Conservation (phyloP, 2,888 invertebrate genomes). For the Deilephila porcellus region DNA sequence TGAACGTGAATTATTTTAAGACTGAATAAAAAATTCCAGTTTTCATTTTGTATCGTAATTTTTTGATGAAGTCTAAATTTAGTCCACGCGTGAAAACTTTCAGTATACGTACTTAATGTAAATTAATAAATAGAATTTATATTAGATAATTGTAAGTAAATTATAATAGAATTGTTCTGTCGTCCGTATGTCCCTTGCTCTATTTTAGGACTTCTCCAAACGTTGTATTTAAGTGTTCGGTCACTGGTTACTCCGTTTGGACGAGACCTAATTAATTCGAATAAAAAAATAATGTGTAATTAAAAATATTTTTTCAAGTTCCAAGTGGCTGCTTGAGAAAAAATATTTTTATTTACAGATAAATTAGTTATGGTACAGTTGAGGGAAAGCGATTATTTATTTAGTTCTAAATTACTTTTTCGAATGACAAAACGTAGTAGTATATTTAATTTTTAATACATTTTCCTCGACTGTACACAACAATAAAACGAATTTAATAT, state of each 20-base stretch:
- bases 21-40: slow-evolving; percentile 80
- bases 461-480: slow-evolving; percentile 12
- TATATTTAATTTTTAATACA: slow-evolving; percentile 10
- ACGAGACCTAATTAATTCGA: slow-evolving; percentile 55
- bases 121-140: slow-evolving; percentile 82
- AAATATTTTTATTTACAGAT: slow-evolving; percentile 42
- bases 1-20: slow-evolving; percentile 73
- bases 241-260: slow-evolving; percentile 52
- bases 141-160: slow-evolving; percentile 84
- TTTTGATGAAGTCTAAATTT: slow-evolving; percentile 75
- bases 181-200: slow-evolving; percentile 62
- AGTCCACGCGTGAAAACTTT: slow-evolving; percentile 82
- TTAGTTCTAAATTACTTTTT: slow-evolving; percentile 22
- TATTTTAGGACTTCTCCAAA: slow-evolving; percentile 69
- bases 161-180: slow-evolving; percentile 79
- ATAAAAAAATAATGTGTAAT: slow-evolving; percentile 31
- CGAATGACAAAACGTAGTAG: slow-evolving; percentile 21
- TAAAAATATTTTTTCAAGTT: slow-evolving; percentile 42
- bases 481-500: slow-evolving; percentile 26
- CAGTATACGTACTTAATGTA: slow-evolving; percentile 85
- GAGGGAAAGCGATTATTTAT: slow-evolving; percentile 13
- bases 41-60: slow-evolving; percentile 64
- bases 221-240: slow-evolving; percentile 45
- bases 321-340: slow-evolving; percentile 33
- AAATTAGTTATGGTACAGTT: slow-evolving; percentile 30